Evolutionary conservation across 2,888 invertebrate species (phyloP).

Genomic region (Drosophila infuscata): DNA sequence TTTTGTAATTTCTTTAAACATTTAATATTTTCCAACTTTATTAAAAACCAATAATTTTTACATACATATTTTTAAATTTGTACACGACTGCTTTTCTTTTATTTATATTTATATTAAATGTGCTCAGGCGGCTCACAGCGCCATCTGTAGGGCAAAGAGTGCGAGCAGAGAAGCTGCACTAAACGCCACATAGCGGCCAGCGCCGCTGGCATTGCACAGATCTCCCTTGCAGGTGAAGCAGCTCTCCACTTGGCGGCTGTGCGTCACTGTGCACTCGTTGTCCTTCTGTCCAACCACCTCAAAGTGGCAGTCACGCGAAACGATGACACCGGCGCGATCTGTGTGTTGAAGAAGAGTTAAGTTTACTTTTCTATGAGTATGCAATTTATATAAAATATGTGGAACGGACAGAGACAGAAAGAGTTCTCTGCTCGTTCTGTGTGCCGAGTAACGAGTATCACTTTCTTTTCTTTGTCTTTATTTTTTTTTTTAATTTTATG

Average conservation of each 20-base stretch:
- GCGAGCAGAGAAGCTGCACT: conserved; percentile 73
- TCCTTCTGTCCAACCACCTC: conserved; percentile 79
- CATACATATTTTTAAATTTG: conserved; percentile 25
- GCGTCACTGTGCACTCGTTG: conserved; percentile 80
- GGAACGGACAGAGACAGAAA: background rate
- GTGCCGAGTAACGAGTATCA: background rate
- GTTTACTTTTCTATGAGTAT: background rate
- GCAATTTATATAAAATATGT: background rate
- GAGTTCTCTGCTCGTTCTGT: background rate
- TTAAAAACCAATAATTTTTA: conserved; percentile 23
- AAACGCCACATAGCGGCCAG: conserved; percentile 71
- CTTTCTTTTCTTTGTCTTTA: background rate
- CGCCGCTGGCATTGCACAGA: conserved; percentile 87
- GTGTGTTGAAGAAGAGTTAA: background rate
- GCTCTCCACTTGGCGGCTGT: conserved; percentile 78
- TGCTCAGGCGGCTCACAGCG: conserved; percentile 57
- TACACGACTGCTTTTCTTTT: conserved; percentile 16
- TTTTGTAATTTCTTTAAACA: background rate
- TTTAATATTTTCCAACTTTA: conserved; percentile 14
- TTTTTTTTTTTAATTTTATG: background rate
- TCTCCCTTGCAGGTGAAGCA: conserved; percentile 90
- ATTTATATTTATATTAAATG: conserved; percentile 15
- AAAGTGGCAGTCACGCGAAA: conserved; percentile 83
- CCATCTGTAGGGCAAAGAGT: conserved; percentile 70
- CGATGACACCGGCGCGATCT: conserved; percentile 82